Conservation (phyloP, 2,113 vertebrate species). For the Clupea harengus region DNA sequence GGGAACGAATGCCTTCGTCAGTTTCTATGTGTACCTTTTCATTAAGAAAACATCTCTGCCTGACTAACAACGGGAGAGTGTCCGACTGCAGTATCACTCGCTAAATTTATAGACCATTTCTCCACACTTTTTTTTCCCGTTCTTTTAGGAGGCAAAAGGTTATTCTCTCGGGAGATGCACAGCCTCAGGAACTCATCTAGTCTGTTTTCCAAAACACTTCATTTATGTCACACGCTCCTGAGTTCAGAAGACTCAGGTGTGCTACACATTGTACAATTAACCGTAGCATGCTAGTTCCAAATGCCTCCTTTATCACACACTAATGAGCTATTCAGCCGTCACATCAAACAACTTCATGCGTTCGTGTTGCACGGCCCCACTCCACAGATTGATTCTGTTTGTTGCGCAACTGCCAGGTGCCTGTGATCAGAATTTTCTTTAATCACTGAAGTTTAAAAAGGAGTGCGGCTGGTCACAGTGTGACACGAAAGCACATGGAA, state of each 20-base stretch:
- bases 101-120: background rate
- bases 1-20: background rate
- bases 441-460: background rate
- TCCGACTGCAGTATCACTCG: background rate
- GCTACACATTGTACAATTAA: background rate
- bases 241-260: constrained; percentile 1
- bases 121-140: background rate
- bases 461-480: background rate
- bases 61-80: background rate
- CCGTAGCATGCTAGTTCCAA: background rate
- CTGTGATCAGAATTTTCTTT: constrained; percentile 9
- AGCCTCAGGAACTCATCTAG: background rate
- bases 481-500: background rate
- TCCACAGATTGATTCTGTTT: constrained; percentile 2
- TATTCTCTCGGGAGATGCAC: background rate
- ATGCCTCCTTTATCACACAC: background rate
- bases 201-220: background rate
- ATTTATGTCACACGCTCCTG: background rate
- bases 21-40: background rate
- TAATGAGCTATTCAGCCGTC: background rate
- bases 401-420: background rate
- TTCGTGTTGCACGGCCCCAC: background rate
- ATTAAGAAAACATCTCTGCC: background rate
- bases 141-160: background rate
- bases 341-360: background rate